phyloP scores from a whole-genome alignment of 2,797 vertebrate genomes.

The Myripristis murdjan region DNA sequence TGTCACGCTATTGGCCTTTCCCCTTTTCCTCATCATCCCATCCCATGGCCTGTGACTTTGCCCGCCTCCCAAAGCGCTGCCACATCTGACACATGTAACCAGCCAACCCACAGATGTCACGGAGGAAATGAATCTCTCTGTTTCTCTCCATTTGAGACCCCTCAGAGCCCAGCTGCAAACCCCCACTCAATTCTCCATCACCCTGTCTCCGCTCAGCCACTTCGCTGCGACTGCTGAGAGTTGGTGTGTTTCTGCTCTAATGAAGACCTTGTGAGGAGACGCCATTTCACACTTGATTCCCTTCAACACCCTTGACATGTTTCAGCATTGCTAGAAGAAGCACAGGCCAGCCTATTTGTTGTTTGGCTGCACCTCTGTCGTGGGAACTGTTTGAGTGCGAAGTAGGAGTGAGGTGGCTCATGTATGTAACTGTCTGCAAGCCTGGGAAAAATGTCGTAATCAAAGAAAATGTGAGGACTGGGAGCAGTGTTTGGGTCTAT shows the following conservation, averaged over 20 bases:
- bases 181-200: slow-evolving; percentile 49
- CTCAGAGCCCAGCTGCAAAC: slow-evolving; percentile 47
- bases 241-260: slow-evolving; percentile 76
- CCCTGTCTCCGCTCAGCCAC: slow-evolving; percentile 39
- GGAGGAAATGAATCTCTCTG: slow-evolving; percentile 77
- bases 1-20: slow-evolving; percentile 52
- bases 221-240: slow-evolving; percentile 55
- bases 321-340: slow-evolving; percentile 55
- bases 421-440: slow-evolving; percentile 18
- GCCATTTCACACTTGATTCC: slow-evolving; percentile 84
- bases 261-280: slow-evolving; percentile 81
- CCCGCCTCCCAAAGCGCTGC: slow-evolving; percentile 53
- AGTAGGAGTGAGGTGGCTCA: slow-evolving; percentile 17
- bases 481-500: slow-evolving; percentile 9
- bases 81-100: slow-evolving; percentile 77
- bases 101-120: slow-evolving; percentile 76
- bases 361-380: slow-evolving; percentile 46
- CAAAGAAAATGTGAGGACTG: background rate
- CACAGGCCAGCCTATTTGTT: slow-evolving; percentile 23
- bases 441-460: background rate
- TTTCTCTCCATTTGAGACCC: slow-evolving; percentile 59
- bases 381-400: slow-evolving; percentile 30
- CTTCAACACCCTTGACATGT: slow-evolving; percentile 72
- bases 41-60: slow-evolving; percentile 40
- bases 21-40: slow-evolving; percentile 26